Base-by-base conservation (phyloP, 2,797 vertebrate genomes). In the Ctenopoma multispine region DNA sequence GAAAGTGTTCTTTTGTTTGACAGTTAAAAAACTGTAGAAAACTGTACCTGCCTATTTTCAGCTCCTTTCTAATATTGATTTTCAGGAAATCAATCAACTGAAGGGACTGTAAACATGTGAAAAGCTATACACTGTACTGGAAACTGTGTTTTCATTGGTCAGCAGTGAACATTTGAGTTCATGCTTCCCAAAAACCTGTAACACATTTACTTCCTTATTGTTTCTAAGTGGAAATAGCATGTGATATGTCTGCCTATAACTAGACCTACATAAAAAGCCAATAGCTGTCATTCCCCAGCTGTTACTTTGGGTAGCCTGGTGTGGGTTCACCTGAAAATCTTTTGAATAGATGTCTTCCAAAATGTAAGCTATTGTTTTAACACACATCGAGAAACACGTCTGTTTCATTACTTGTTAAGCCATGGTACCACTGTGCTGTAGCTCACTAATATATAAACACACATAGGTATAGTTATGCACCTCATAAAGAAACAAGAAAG, bases 401-500 rank as follows among this genome's bases (percentile, higher is more conserved):
- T 27, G 24, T 27, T 27, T 27, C 24, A 27, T 27, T 2, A 27
- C 24, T 27, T 27, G 24, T 27, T 4, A 27, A 27, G 3, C 14
- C 4, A n/a, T 20, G 6, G 10, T 8, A 11, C n/a, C 31, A 18
- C 3, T 40, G 7, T 40, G 13, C 12, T 36, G 23, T 0, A 2
- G 15, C 23, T 48, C 61, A 55, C 49, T 8, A 15, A 13, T 36
- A 11, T 40, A 8, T 7, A 47, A 49, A 14, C 59, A 24, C 27
- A 46, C 58, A n/a, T n/a, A n/a, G n/a, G n/a, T 9, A 13, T 23
- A 27, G 36, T 50, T 64, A 4, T 31, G 7, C 1, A 29, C 3
- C 21, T 21, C n/a, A 47, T 14, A 44, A 69, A 72, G 24, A 13
- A 62, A 38, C 67, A 54, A 15, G 38, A 73, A 82, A 72, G 77